Conservation (phyloP, 2,797 vertebrate species). For the Tokudaia tokunoshimensis region DNA sequence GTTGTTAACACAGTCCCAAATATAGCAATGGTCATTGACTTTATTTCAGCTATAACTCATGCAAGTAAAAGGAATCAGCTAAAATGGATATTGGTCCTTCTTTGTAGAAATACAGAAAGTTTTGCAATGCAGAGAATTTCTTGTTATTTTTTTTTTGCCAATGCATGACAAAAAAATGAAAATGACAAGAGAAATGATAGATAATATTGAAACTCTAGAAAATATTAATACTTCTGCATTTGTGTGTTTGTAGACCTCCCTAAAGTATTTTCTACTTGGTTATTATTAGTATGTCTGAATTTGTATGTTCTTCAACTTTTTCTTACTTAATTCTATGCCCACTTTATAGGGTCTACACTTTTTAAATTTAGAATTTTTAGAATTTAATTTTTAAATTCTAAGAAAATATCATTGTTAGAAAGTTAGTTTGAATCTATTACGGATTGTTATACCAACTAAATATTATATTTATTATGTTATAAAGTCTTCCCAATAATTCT, state of each 20-base stretch:
- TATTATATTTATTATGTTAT: neutral
- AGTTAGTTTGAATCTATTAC: neutral
- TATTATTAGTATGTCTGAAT: neutral
- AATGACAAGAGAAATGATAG: neutral
- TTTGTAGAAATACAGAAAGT: neutral
- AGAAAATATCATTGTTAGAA: neutral
- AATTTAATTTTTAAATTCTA: neutral
- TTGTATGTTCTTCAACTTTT: neutral
- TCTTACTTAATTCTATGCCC: neutral
- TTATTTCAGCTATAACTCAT: neutral
- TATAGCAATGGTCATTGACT: neutral
- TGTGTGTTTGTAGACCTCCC: neutral
- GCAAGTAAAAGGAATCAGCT: neutral
- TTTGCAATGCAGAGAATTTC: neutral
- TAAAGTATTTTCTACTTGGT: neutral
- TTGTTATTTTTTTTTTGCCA: neutral
- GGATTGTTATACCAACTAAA: neutral
- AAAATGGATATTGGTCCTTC: neutral
- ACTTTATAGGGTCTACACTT: neutral
- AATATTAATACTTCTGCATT: neutral
- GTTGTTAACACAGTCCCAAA: neutral
- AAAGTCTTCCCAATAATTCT: neutral
- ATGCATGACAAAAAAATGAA: neutral
- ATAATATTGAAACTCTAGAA: neutral
- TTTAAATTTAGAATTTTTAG: too few species aligned